Evolutionary conservation across 2,888 invertebrate genomes (phyloP), one percentile per base, ranked within the genome.

Genomic region (Pherbina coryleti): DNA sequence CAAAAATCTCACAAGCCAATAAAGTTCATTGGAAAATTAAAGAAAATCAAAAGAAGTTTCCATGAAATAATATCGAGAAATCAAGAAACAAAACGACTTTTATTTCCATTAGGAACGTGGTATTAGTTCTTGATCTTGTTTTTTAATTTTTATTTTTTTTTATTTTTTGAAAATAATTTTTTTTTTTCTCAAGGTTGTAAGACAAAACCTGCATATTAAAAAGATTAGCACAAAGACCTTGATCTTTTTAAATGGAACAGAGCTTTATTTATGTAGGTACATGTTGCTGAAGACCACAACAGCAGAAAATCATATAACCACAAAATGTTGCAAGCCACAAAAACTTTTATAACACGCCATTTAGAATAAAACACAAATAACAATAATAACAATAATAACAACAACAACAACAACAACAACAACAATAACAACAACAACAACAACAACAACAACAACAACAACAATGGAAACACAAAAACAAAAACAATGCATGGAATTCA

Each of bases 191-290:
- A 14, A 11, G 44, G 2, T 44, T 11, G 44, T 14, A 64, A 64
- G 17, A 34, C 28, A 64, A 64, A 64, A 64, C 64, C 64, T 64
- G 64, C 64, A 64, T 28, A 31, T 64, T 28, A 14, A 19, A 64
- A 34, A 28, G 64, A 64, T 64, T 64, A 31, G 17, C 64, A 31
- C 31, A 11, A 31, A 64, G 64, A 64, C 64, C 64, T 64, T 64
- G 64, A 64, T 64, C 34, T 64, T 34, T 60, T 60, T 60, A 25
- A 8, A 25, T 25, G 11, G 14, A 44, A 44, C 7, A 44, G 44
- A 1, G 17, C 7, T 22, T 55, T 8, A 7, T n/a, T 8, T 60
- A 14, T 25, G 0, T 60, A 4, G 3, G 11, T 28, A 60, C 14
- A 25, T 28, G 28, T 25, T n/a, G 31, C 34, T 31, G n/a, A 31